phyloP scores from a whole-genome alignment of 2,113 vertebrate species.

The Protomyctophum bolini region DNA sequence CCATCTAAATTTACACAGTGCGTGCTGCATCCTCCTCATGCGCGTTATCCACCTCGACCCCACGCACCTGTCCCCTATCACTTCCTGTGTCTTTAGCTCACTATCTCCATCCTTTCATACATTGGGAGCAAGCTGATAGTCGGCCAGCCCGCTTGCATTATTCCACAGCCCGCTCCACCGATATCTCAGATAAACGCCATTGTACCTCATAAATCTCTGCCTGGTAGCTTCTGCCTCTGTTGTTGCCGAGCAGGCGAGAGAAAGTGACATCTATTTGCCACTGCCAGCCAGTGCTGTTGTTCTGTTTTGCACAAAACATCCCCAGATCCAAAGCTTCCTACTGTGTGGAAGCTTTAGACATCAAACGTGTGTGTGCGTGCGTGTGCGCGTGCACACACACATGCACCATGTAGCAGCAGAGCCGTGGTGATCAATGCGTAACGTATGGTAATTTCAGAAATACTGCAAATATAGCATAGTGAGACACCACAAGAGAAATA shows the following conservation, averaged over 20 bases:
- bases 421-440: slow-evolving; percentile 17
- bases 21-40: slow-evolving; percentile 54
- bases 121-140: slow-evolving; percentile 23
- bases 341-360: slow-evolving; percentile 11
- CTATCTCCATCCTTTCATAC: slow-evolving; percentile 9
- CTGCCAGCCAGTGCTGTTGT: background rate
- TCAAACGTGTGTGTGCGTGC: slow-evolving; percentile 6
- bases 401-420: background rate
- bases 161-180: slow-evolving; percentile 17
- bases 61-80: background rate
- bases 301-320: slow-evolving; percentile 20
- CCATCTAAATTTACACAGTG: slow-evolving; percentile 63
- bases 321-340: slow-evolving; percentile 21
- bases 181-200: slow-evolving; percentile 49
- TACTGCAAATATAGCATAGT: background rate
- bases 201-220: slow-evolving; percentile 41
- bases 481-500: background rate
- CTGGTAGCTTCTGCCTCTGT: slow-evolving; percentile 33
- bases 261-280: slow-evolving; percentile 20
- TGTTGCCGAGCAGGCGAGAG: slow-evolving; percentile 26
- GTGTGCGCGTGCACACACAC: background rate
- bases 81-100: slow-evolving; percentile 36
- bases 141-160: slow-evolving; percentile 6
- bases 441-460: slow-evolving; percentile 24
- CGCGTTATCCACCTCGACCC: background rate